A percentile compares a stretch with the other conserved stretches of the same genome.
Conservation (phyloP, 2,113 vertebrate genomes). For the Corythornis vintsioides region DNA sequence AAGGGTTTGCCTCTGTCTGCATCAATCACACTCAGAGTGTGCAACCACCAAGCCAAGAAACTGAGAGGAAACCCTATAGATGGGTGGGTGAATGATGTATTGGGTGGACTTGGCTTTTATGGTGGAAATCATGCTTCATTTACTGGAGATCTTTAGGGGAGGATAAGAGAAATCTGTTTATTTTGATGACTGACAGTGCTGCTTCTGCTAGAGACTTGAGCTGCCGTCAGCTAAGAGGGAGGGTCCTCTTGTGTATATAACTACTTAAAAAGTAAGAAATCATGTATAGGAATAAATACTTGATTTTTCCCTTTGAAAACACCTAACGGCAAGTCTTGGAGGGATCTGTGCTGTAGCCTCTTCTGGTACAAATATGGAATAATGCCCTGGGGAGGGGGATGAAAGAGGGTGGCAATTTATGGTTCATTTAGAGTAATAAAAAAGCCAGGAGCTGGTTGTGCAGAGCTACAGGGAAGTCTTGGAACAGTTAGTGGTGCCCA, state of each 20-base stretch:
- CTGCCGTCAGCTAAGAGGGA: neutral
- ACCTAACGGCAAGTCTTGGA: neutral
- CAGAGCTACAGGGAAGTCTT: neutral
- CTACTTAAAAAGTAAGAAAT: neutral
- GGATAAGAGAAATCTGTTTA: neutral
- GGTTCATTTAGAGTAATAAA: rapidly evolving
- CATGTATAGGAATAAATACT: neutral
- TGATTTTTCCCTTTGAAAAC: neutral
- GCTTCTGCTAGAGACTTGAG: rapidly evolving
- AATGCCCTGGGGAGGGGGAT: neutral
- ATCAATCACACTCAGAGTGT: neutral
- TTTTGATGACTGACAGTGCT: neutral
- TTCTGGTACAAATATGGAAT: neutral
- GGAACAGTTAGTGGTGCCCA: neutral
- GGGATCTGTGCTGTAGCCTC: neutral
- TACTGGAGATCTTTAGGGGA: neutral
- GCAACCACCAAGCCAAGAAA: neutral
- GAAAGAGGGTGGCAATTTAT: neutral
- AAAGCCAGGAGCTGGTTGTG: neutral
- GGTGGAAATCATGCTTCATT: neutral
- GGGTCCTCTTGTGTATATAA: neutral
- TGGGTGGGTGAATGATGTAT: neutral
- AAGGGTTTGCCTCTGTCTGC: neutral
- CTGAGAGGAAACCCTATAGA: neutral
- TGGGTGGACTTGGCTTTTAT: neutral